phyloP scores from a whole-genome alignment of 2,113 vertebrate species.

The Equus quagga region DNA sequence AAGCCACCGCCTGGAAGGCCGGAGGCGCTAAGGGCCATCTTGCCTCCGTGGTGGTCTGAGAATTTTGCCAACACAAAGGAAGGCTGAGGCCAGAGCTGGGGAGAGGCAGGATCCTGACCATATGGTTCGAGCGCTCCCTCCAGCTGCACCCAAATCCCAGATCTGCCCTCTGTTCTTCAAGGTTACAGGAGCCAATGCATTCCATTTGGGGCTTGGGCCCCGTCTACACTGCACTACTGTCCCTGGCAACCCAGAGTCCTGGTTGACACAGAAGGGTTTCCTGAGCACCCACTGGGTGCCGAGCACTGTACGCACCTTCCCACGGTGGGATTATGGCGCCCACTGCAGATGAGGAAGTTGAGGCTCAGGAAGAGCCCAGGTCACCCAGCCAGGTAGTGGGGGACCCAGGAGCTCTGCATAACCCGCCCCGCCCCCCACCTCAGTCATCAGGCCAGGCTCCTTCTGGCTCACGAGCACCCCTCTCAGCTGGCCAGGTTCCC shows the following conservation, averaged over 20 bases:
- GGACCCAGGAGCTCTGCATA: not conserved
- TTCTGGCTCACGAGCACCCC: not conserved
- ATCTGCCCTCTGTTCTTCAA: not conserved
- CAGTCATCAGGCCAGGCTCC: not conserved
- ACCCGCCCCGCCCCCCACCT: rapidly evolving
- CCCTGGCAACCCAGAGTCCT: not conserved
- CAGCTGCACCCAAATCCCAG: not conserved
- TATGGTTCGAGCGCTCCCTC: not conserved
- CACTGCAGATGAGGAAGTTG: not conserved
- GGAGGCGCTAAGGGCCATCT: not conserved
- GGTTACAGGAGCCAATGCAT: rapidly evolving
- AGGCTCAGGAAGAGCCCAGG: not conserved
- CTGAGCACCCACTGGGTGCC: rapidly evolving
- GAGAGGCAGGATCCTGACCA: not conserved
- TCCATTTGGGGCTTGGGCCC: not conserved
- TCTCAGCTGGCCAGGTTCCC: not conserved
- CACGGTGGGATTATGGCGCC: rapidly evolving
- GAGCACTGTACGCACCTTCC: not conserved
- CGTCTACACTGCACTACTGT: not conserved
- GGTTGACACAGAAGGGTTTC: not conserved
- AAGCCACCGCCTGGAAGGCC: not conserved
- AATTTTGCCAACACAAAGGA: not conserved
- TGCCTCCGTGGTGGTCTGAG: not conserved
- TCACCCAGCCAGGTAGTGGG: not conserved
- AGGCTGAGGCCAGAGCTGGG: not conserved